Evolutionary conservation across 2,113 vertebrate species (phyloP).

Genomic region (Menidia beryllina): DNA sequence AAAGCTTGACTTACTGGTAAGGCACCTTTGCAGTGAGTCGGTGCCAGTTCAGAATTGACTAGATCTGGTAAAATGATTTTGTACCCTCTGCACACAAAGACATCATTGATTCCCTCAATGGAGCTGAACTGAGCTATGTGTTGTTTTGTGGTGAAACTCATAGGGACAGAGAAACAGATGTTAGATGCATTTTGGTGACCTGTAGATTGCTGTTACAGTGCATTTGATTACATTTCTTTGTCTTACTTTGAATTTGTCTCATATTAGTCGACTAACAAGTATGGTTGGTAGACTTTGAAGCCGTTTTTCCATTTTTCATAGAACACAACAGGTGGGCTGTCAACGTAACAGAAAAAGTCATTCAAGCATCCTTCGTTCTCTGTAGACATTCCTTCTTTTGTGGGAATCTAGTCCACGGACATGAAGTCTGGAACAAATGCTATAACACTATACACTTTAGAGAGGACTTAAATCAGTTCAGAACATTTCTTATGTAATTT

Average conservation of each 20-base stretch:
- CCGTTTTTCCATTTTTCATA: constrained; percentile 1
- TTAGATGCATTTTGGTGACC: constrained; percentile 16
- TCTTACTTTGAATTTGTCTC: background rate
- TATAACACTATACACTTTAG: constrained; percentile 32
- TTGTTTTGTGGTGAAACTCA: too few relatives aligned
- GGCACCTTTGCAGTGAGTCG: too few relatives aligned
- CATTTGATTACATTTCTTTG: background rate
- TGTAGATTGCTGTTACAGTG: background rate
- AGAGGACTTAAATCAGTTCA: constrained; percentile 4
- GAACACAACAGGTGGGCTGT: background rate
- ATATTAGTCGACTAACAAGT: constrained; percentile 4
- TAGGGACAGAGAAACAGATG: constrained; percentile 31
- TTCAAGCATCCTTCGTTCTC: constrained; percentile 33
- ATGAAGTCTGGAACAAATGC: constrained; percentile 24
- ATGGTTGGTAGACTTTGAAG: background rate
- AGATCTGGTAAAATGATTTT: too few relatives aligned
- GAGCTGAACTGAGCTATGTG: too few relatives aligned
- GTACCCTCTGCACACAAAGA: too few relatives aligned
- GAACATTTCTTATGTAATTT: constrained; percentile 31
- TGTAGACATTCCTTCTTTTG: constrained; percentile 15
- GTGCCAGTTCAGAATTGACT: too few relatives aligned
- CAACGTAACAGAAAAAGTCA: constrained; percentile 16
- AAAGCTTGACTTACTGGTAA: too few relatives aligned
- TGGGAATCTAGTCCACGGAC: constrained; percentile 47
- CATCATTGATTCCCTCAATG: too few relatives aligned